Evolutionary conservation across 2,113 vertebrate species (phyloP), one percentile per base, ranked within the genome.

Genomic region (Manacus vitellinus): DNA sequence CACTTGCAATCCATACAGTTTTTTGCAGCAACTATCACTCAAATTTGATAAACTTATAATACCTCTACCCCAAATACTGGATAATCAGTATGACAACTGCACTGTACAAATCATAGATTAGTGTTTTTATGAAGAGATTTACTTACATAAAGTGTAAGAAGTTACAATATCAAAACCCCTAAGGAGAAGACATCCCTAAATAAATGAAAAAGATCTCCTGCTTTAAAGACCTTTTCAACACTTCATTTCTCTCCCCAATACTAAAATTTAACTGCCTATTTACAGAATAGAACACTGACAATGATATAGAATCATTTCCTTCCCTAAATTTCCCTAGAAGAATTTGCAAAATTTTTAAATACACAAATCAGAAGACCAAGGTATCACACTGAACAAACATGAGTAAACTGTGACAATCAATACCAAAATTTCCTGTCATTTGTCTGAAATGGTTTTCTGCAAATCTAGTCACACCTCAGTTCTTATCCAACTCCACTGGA

Each of bases 361-460:
- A 81, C 9, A 35, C 7, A 75, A 39, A 59, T 59, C 8, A 2
- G 51, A 80, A 65, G 20, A 88, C 17, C 33, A 74, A 67, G 16
- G 41, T 49, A 68, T 72, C 15, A 85, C 35, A 79, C 3, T 28
- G 27, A 80, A 81, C 22, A 55, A 92, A 63, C 18, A 23, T 1
- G 2, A 89, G 43, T 46, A 88, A 67, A 51, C 8, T 71, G n/a
- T 33, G 65, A 37, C 0, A 80, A 23, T 12, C 0, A 0, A 4
- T 35, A 52, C 17, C 58, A 27, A 76, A 84, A 27, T 43, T 68
- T 54, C 28, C 49, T n/a, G 30, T 44, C 10, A 43, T n/a, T 71
- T 30, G 8, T 15, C 52, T 61, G 31, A 74, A 91, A 67, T 4
- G 3, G 2, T 44, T 56, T 77, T 47, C 84, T 71, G 41, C 25